Evolutionary conservation across 2,888 invertebrate species (phyloP), one percentile per base, ranked within the genome.

Genomic region (Cybosia mesomella): DNA sequence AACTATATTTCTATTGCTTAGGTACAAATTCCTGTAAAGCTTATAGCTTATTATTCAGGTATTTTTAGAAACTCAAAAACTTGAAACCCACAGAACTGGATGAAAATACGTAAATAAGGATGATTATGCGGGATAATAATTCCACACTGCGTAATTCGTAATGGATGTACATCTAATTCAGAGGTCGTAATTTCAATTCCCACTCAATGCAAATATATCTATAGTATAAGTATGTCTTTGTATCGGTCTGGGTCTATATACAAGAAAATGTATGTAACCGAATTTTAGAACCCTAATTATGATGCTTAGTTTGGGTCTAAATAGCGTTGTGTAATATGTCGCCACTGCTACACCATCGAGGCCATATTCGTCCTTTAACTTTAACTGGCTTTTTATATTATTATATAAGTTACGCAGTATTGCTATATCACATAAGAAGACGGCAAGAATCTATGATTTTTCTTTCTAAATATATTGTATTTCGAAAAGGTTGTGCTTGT

Each of bases 401-500:
- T 9, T 36, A 36, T 36, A 13, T 36, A 11, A 36, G 36, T 36
- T 36, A 13, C 18, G 49, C 43, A 43, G 13, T n/a, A n/a, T 49
- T 49, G n/a, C 49, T 49, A 9, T n/a, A 49, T 8, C 49, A 9
- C 49, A 18, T 43, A 39, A 39, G 7, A 18, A n/a, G 9, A n/a
- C n/a, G 7, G 0, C n/a, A 49, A 49, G 9, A 49, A 49, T 39
- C 24, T 10, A 24, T 39, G 22, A 24, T 39, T 59, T 58, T 21
- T 0, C 58, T 36, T 66, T 28, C 2, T 59, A 66, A 49, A 49
- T n/a, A 18, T 49, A 43, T 49, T 65, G 70, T 79, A 74, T 69
- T 74, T 73, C 78, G 68, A 71, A 72, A 75, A 81, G 85, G 85
- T 85, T 85, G 85, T 85, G 85, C 79, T 81, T 76, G 75, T 73